Base-by-base conservation (phyloP, 2,113 vertebrate species). In the Chauna torquata region DNA sequence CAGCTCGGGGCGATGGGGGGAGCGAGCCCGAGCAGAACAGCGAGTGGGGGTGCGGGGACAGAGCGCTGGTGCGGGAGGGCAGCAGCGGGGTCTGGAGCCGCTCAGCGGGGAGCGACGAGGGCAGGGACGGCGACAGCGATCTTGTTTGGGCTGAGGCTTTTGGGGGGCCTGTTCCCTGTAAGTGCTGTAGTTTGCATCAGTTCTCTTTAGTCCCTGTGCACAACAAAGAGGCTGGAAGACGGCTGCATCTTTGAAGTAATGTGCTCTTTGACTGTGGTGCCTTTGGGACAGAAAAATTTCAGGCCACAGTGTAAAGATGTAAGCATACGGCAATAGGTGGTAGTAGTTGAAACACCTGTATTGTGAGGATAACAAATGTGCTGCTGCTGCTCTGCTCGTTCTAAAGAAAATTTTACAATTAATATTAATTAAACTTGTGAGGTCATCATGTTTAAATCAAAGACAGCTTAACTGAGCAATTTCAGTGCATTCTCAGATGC, bases 1-100 rank as follows among this genome's bases (percentile, higher is more conserved):
- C 2, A 0, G 23, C 85, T 6, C 0, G 0, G 55, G 40, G 9
- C 1, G 68, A 0, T 0, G 47, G 47, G 24, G 59, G 28, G 30
- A 17, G 49, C 6, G 69, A 20, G 20, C 47, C 25, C 2, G 2
- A 8, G 75, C 58, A 28, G 23, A 25, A 18, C 58, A 6, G 64
- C 0, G 8, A 20, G 47, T 11, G 47, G 22, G 47, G 47, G 47
- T 23, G 47, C 47, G 11, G 47, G 47, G 47, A 20, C 47, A 8
- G 47, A 4, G 47, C 22, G 47, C 47, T 20, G 47, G 18, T 49
- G 47, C 47, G 22, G 47, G 47, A 22, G 47, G 47, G 47, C 47
- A 49, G 47, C 47, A 49, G 47, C 20, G 22, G 47, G 47, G 20
- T 11, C 47, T 11, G 61, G 61, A 25, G 61, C 61, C 11, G 61